A percentile compares a stretch with the other conserved stretches of the same genome.
phyloP scores from a whole-genome alignment of 2,888 invertebrate species.

The Lasioglossum lativentre region DNA sequence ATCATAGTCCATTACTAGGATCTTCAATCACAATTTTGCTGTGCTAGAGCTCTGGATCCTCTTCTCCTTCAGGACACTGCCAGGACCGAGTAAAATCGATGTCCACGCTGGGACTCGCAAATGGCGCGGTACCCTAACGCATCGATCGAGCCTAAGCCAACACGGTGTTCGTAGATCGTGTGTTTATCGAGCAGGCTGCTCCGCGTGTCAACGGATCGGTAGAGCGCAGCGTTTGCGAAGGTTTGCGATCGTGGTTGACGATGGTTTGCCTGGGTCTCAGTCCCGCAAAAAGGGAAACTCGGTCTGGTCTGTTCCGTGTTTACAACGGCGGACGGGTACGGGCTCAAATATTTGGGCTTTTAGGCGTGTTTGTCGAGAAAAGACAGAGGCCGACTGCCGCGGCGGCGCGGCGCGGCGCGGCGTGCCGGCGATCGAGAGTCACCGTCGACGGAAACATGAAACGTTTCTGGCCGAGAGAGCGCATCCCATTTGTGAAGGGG shows the following conservation, averaged over 20 bases:
- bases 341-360: constrained; percentile 83
- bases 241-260: constrained; percentile 19
- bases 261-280: constrained; percentile 4
- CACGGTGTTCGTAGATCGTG: neutral
- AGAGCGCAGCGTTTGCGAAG: constrained; percentile 32
- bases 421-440: constrained; percentile 41
- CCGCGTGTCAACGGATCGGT: constrained; percentile 50
- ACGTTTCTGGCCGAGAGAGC: constrained; percentile 60
- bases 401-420: too few relatives aligned
- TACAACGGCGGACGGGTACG: constrained; percentile 73
- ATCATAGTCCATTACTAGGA: too few relatives aligned
- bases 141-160: neutral
- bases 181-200: constrained; percentile 38
- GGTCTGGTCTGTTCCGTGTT: constrained; percentile 70
- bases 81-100: neutral
- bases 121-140: neutral
- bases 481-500: constrained; percentile 38
- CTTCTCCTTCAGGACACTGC: too few relatives aligned
- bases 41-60: too few relatives aligned
- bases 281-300: constrained; percentile 42
- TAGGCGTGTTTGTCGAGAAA: constrained; percentile 77
- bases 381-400: constrained; percentile 70
- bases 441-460: constrained; percentile 70
- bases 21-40: too few relatives aligned
- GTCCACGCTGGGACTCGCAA: too few relatives aligned